Evolutionary conservation across 2,888 invertebrate species (phyloP).

Genomic region (Flexamia atlantica): DNA sequence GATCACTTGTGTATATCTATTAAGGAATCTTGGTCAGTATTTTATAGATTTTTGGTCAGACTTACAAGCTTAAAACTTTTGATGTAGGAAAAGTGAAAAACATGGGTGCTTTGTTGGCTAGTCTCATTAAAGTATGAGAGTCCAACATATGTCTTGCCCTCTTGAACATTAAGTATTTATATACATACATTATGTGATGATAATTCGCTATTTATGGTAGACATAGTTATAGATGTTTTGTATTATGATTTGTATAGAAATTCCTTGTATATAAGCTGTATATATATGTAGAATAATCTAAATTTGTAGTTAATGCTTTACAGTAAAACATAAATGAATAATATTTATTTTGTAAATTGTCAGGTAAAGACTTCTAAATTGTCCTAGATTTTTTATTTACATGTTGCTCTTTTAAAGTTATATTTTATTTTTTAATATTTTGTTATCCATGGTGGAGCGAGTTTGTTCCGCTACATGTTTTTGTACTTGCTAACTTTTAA

Average conservation of each 20-base stretch:
- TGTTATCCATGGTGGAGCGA: background rate
- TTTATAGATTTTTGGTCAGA: background rate
- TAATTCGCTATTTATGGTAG: conserved; percentile 27
- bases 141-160: background rate
- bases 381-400: background rate
- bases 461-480: too few species aligned
- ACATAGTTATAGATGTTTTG: conserved; percentile 35
- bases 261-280: conserved; percentile 8
- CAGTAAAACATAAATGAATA: background rate
- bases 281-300: conserved; percentile 24
- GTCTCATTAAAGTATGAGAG: background rate
- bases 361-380: background rate
- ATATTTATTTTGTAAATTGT: background rate
- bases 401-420: background rate
- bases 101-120: background rate
- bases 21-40: background rate
- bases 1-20: background rate
- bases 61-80: background rate
- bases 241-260: conserved; percentile 47
- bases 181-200: conserved; percentile 20
- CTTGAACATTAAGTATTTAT: background rate
- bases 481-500: too few species aligned
- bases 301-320: conserved; percentile 21
- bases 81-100: background rate
- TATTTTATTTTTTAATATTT: background rate